Percentiles rank a stretch among this genome's conserved stretches.
phyloP scores from a whole-genome alignment of 1,140 invertebrate genomes.

The Caligus rogercresseyi region DNA sequence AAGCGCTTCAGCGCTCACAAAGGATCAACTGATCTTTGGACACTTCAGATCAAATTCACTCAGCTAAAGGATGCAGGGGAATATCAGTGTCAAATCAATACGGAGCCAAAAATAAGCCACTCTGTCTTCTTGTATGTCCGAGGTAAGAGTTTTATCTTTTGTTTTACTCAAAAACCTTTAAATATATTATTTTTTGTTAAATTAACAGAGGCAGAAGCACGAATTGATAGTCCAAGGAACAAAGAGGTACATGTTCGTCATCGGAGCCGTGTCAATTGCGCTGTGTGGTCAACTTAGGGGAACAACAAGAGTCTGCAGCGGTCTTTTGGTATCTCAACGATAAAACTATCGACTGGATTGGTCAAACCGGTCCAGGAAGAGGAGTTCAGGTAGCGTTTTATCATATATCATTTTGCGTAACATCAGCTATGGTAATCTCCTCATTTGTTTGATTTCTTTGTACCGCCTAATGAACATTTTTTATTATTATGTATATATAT shows the following conservation, averaged over 20 bases:
- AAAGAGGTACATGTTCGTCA: conserved; percentile 21
- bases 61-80: conserved; percentile 64
- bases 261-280: conserved; percentile 16
- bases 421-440: too few species aligned
- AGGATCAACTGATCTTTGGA: conserved; percentile 72
- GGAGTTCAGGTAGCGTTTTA: conserved; percentile 15
- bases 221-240: conserved; percentile 17
- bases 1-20: conserved; percentile 63
- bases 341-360: conserved; percentile 22
- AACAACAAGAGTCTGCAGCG: conserved; percentile 9
- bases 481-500: too few species aligned
- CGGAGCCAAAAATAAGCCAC: conserved; percentile 26
- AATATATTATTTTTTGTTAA: not conserved
- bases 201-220: conserved; percentile 13
- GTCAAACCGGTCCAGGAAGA: conserved; percentile 5
- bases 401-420: too few species aligned
- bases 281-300: conserved; percentile 16
- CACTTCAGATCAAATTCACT: conserved; percentile 66
- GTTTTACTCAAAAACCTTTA: not conserved
- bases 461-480: too few species aligned
- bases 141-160: conserved; percentile 20
- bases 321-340: conserved; percentile 29
- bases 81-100: conserved; percentile 44
- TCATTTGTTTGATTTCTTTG: too few species aligned
- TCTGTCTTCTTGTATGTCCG: conserved; percentile 25